Evolutionary conservation across 2,888 invertebrate species (phyloP).

Genomic region (Pachliopta kotzebuea): DNA sequence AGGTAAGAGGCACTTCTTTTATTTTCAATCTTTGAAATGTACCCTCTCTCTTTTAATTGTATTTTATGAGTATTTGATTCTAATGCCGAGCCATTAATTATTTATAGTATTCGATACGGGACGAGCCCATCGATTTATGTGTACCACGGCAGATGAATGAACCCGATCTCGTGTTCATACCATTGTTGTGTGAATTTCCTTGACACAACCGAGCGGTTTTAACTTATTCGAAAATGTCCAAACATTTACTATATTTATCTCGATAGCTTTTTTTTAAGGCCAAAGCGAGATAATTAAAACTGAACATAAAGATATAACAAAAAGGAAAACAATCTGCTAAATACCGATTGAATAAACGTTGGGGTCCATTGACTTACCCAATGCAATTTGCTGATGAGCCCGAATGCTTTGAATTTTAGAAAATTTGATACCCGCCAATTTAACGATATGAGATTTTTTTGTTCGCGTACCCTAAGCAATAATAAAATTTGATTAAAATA

Average conservation of each 20-base stretch:
- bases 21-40: conserved; percentile 70
- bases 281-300: conserved; percentile 24
- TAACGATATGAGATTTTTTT: conserved; percentile 47
- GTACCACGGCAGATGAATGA: conserved; percentile 49
- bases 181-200: conserved; percentile 49
- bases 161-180: conserved; percentile 45
- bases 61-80: conserved; percentile 81
- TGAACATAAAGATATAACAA: conserved; percentile 32
- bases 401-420: conserved; percentile 50
- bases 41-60: conserved; percentile 78
- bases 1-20: conserved; percentile 72
- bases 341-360: conserved; percentile 37
- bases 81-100: conserved; percentile 78
- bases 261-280: conserved; percentile 1
- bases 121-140: conserved; percentile 70
- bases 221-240: conserved; percentile 33
- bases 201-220: conserved; percentile 12
- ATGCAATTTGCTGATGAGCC: conserved; percentile 50
- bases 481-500: conserved; percentile 71
- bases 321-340: conserved; percentile 32
- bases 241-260: conserved; percentile 29
- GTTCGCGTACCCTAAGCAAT: conserved; percentile 51
- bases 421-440: conserved; percentile 53
- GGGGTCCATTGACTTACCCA: conserved; percentile 40
- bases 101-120: conserved; percentile 78